A percentile compares a stretch with the other conserved stretches of the same genome.
Conservation (phyloP, 1,140 invertebrate genomes). For the Hypsibius dujardini region DNA sequence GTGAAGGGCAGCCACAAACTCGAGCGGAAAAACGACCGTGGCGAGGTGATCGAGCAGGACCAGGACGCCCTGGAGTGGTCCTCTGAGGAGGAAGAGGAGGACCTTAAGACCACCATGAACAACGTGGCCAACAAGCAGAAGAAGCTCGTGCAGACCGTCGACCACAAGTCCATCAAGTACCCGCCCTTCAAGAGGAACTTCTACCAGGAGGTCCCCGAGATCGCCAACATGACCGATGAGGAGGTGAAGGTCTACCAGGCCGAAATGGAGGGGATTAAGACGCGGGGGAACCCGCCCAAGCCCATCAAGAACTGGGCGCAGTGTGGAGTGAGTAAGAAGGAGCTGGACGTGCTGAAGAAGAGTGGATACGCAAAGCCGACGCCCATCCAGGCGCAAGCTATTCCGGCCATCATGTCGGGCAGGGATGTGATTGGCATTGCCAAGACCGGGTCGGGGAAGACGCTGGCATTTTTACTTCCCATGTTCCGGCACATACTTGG, state of each 20-base stretch:
- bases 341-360: constrained; percentile 80
- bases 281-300: constrained; percentile 69
- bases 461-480: constrained; percentile 38
- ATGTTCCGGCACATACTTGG: constrained; percentile 40
- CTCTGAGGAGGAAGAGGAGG: constrained; percentile 84
- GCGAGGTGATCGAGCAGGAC: constrained; percentile 90
- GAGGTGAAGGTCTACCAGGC: constrained; percentile 68
- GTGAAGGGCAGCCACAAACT: neutral
- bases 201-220: constrained; percentile 80
- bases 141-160: constrained; percentile 62
- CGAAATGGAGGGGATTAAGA: constrained; percentile 44
- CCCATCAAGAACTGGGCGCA: constrained; percentile 95
- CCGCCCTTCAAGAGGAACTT: constrained; percentile 80
- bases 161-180: constrained; percentile 62
- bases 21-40: constrained; percentile 53
- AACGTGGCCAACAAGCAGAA: constrained; percentile 71
- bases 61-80: constrained; percentile 92
- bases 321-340: constrained; percentile 88
- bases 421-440: constrained; percentile 95
- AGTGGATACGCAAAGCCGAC: constrained; percentile 89
- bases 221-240: constrained; percentile 69
- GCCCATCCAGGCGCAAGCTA: constrained; percentile 92
- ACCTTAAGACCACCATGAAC: constrained; percentile 71
- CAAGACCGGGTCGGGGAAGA: constrained; percentile 62
- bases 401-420: constrained; percentile 93